These are phyloP conservation scores for Paradoxurus hermaphroditus DNA, from an alignment of 2,113 vertebrate species.

Conservation along the genomic window DNA sequence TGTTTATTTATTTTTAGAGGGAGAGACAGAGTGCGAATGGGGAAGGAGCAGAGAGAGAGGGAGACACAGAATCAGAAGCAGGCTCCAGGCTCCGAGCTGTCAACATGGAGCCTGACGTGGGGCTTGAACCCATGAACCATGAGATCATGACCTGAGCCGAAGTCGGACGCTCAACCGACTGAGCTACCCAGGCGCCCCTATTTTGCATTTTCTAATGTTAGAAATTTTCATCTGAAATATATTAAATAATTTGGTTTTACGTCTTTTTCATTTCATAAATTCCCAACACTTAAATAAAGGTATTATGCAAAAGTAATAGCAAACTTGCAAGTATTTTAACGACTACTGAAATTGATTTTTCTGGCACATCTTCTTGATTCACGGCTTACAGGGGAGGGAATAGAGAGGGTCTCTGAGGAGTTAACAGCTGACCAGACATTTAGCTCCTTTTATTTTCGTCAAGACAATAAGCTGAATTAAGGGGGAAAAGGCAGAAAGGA, in stretches of 20 bases:
- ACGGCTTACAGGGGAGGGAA: neutral
- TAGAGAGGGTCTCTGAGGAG: neutral
- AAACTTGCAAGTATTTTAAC: neutral
- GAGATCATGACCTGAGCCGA: no score
- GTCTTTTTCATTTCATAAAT: neutral
- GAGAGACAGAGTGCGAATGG: no score
- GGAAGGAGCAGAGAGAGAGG: no score
- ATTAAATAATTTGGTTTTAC: neutral
- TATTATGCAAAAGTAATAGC: neutral
- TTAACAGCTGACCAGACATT: neutral
- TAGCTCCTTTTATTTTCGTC: neutral
- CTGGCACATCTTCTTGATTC: neutral
- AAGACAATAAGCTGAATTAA: neutral
- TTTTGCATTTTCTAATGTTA: neutral
- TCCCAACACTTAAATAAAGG: neutral
- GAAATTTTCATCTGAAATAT: slow-evolving; percentile 8
- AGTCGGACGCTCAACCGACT: no score
- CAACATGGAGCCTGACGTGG: no score
- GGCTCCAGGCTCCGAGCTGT: no score
- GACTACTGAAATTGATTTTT: neutral
- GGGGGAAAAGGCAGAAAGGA: no score
- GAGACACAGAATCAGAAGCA: no score
- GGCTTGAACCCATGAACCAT: no score
- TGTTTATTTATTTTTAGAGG: no score
- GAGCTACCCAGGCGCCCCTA: no score